Conservation (phyloP, 2,113 vertebrate genomes). For the Alexandromys fortis region DNA sequence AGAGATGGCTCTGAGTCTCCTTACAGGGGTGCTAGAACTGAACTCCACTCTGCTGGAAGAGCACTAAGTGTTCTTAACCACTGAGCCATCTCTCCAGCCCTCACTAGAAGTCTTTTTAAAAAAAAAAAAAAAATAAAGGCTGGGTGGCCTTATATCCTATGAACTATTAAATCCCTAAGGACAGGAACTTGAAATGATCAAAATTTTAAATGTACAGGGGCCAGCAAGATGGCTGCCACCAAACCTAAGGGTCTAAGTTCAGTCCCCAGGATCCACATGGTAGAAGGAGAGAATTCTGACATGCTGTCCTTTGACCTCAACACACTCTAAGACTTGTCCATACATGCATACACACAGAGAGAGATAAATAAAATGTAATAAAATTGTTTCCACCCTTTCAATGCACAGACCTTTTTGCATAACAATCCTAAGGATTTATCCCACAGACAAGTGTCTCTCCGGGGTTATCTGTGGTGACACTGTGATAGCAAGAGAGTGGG, state of each 20-base stretch:
- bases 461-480: neutral
- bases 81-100: neutral
- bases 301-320: neutral
- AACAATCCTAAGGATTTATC: constrained; percentile 52
- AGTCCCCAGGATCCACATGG: neutral
- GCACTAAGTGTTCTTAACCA: neutral
- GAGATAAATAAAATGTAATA: neutral
- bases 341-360: neutral
- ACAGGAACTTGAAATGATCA: constrained; percentile 10
- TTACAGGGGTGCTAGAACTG: neutral
- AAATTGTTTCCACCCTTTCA: neutral
- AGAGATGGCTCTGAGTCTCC: neutral
- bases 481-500: neutral
- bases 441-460: neutral
- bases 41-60: neutral
- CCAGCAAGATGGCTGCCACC: neutral
- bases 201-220: neutral
- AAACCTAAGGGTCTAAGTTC: neutral
- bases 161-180: neutral
- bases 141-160: neutral
- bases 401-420: neutral
- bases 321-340: neutral
- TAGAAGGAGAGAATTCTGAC: neutral
- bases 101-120: neutral
- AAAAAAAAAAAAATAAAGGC: neutral